Conservation (phyloP, 2,113 vertebrate genomes). For the Eublepharis macularius region DNA sequence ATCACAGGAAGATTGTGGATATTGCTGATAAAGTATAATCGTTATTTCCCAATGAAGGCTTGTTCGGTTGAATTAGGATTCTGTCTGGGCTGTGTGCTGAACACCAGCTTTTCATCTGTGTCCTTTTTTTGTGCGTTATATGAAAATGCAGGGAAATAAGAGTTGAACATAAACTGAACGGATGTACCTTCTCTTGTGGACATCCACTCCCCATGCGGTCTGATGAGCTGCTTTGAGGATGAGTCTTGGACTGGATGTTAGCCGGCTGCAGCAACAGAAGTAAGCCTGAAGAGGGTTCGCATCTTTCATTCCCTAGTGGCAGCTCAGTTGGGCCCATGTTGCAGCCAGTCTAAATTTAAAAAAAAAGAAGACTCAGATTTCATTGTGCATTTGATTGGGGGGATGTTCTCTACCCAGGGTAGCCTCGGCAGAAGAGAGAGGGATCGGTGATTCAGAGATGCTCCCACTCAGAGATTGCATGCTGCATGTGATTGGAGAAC, state of each 20-base stretch:
- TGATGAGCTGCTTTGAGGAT: not conserved
- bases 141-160: not conserved
- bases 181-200: not conserved
- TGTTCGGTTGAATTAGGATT: conserved; percentile 66
- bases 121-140: conserved; percentile 37
- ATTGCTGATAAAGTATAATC: conserved; percentile 73
- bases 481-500: not conserved
- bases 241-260: not conserved
- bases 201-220: too few relatives aligned
- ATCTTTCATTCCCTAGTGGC: not conserved
- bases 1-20: conserved; percentile 72
- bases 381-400: not conserved
- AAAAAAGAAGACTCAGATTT: not conserved
- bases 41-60: conserved; percentile 47
- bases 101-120: conserved; percentile 18
- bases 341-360: not conserved
- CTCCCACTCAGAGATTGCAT: not conserved
- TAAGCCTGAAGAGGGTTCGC: too few relatives aligned
- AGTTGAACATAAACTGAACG: not conserved
- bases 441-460: not conserved
- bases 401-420: not conserved
- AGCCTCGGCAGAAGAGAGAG: not conserved
- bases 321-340: too few relatives aligned
- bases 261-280: not conserved
- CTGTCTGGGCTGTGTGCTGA: not conserved